Conservation (phyloP, 1,140 invertebrate species). For the Melipona quadrifasciata region DNA sequence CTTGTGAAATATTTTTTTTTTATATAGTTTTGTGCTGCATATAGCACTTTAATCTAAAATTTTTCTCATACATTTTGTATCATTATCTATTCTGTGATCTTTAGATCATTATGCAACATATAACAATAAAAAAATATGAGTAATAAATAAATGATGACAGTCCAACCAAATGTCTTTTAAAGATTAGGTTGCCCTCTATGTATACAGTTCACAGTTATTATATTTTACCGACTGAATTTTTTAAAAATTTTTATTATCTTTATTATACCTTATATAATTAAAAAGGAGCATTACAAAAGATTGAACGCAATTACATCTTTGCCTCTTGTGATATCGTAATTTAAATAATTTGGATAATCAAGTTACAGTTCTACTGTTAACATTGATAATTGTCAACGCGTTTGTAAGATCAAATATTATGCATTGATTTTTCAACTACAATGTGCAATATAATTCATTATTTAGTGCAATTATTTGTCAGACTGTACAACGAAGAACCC, state of each 20-base stretch:
- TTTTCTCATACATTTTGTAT: background rate
- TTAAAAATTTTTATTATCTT: background rate
- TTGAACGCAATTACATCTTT: background rate
- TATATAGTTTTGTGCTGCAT: accelerated
- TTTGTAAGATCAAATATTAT: background rate
- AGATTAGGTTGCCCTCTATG: slow-evolving; percentile 27
- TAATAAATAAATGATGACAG: background rate
- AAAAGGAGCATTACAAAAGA: background rate
- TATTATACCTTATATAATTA: background rate
- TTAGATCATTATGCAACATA: background rate
- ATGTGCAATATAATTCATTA: background rate
- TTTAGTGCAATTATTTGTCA: background rate
- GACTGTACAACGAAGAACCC: background rate
- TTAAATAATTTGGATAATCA: background rate
- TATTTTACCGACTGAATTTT: slow-evolving; percentile 10
- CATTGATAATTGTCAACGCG: background rate
- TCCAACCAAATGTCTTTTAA: background rate
- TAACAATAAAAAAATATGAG: no score
- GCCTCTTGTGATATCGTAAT: background rate
- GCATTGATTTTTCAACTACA: background rate
- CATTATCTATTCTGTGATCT: background rate
- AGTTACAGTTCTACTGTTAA: no score
- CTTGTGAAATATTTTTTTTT: background rate
- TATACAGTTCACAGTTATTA: no score
- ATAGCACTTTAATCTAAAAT: no score